Base-by-base conservation (phyloP, 2,113 vertebrate species). In the Arizona elegans region DNA sequence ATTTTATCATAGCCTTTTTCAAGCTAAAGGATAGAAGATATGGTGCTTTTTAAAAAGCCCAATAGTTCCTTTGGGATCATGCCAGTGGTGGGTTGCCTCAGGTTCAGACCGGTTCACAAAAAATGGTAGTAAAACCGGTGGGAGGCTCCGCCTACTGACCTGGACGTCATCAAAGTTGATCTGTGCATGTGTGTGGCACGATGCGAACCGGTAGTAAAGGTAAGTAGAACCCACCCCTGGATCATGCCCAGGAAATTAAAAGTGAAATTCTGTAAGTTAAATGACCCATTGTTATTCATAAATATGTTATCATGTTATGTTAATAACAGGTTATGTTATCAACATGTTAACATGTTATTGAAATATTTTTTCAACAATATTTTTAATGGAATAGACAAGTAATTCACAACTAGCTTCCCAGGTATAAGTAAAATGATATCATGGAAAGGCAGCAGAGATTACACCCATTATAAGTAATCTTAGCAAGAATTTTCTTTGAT, bases 341-440 rank as follows among this genome's bases (percentile, higher is more conserved):
- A 81, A 87, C 86, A 58, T 10, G 54, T 92, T 23, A 81, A 87
- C 86, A 58, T 10, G 54, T 92, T 23, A 86, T 11, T 70, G 62
- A 70, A n/a, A n/a, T 70, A n/a, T 81, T 38, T 81, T 38, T 81
- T 21, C 33, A 81, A 21, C 2, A 38, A 81, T 21, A 81, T 33
- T 81, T 33, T 81, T 33, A 90, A 90, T 21, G 47, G 90, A 89
- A 47, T 53, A 94, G 33, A 93, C 94, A 96, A 96, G 94, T 29
- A 93, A 94, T 95, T 95, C 95, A 62, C 96, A 95, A 94, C 81
- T 87, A 56, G 55, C 93, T 96, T 96, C 50, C 90, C 93, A 94
- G 94, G 56, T 96, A 96, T 93, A 91, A 38, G 89, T 54, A 96
- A 96, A 97, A 95, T 94, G 75, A 92, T 93, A 95, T 95, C 90